A percentile compares a stretch with the other conserved stretches of the same genome.
Conservation (phyloP, 2,113 vertebrate species). For the Colinus virginianus region DNA sequence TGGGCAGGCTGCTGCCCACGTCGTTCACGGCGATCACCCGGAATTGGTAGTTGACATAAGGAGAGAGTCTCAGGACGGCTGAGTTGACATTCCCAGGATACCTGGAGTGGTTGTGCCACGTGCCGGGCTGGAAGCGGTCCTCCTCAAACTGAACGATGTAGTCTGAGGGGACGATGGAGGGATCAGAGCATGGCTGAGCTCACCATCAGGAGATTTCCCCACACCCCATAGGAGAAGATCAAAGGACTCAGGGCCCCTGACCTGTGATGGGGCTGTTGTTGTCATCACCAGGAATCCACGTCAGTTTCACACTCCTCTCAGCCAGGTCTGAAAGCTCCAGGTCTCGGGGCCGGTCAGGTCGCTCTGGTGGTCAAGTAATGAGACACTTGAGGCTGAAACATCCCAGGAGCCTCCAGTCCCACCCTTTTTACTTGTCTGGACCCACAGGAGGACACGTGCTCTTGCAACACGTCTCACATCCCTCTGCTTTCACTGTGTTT, state of each 20-base stretch:
- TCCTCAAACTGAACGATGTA: slow-evolving; percentile 95
- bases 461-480: fast-evolving
- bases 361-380: slow-evolving; percentile 75
- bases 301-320: slow-evolving; percentile 88
- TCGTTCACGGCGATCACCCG: slow-evolving; percentile 92
- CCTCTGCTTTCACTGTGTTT: background rate
- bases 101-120: slow-evolving; percentile 90
- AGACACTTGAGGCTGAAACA: background rate
- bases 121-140: slow-evolving; percentile 84
- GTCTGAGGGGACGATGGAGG: slow-evolving; percentile 71
- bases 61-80: slow-evolving; percentile 86
- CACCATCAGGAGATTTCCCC: background rate
- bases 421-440: background rate
- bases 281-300: slow-evolving; percentile 93
- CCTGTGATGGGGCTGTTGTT: slow-evolving; percentile 94
- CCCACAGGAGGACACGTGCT: fast-evolving
- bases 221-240: fast-evolving
- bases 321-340: slow-evolving; percentile 90
- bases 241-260: slow-evolving; percentile 43
- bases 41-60: slow-evolving; percentile 95
- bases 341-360: slow-evolving; percentile 89
- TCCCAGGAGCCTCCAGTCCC: background rate
- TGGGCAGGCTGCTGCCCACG: slow-evolving; percentile 91
- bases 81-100: slow-evolving; percentile 89
- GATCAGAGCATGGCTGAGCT: background rate